Evolutionary conservation across 2,888 invertebrate genomes (phyloP), one percentile per base, ranked within the genome.

Genomic region (Aleiodes leptofemur): DNA sequence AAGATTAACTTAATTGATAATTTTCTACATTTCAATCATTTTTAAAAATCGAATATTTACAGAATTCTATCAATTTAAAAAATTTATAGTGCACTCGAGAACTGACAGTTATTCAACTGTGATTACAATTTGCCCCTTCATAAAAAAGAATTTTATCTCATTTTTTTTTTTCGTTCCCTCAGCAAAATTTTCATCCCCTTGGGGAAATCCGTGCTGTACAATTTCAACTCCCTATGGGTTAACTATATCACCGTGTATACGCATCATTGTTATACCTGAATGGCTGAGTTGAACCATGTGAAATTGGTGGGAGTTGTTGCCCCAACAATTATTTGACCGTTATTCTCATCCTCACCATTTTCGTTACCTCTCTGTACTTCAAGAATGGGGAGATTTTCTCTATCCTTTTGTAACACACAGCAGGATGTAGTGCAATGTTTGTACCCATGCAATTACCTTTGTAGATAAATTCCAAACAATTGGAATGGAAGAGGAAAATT

Each of bases 231-330:
- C 61, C 31, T 61, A 16, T 8, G 23, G 23, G n/a, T 11, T 2
- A 23, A 34, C n/a, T 31, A 16, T 48, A 11, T 29, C 29, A 50
- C 51, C 14, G 68, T 57, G 29, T 11, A 56, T 34, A 48, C 14
- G 16, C 9, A 11, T 59, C 23, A 23, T 34, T 51, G 59, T 50
- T 51, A 51, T 53, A 59, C n/a, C 31, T 57, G 57, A 57, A 57
- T 34, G 8, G 34, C 34, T 29, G 4, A n/a, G 59, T 14, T 59
- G 31, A 59, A 59, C 59, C 59, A 59, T 29, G 34, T 16, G 23
- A 55, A 16, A 69, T 34, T 55, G 69, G 55, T 16, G 23, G 34
- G 53, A 53, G 55, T 34, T 34, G 69, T 69, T n/a, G 23, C 8
- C 5, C 11, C 16, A 43, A 13, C 59, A 59, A 34, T 34, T 59